These are phyloP conservation scores for Coregonus suidteri DNA, from an alignment of 2,797 vertebrate species.

Conservation along the genomic window DNA sequence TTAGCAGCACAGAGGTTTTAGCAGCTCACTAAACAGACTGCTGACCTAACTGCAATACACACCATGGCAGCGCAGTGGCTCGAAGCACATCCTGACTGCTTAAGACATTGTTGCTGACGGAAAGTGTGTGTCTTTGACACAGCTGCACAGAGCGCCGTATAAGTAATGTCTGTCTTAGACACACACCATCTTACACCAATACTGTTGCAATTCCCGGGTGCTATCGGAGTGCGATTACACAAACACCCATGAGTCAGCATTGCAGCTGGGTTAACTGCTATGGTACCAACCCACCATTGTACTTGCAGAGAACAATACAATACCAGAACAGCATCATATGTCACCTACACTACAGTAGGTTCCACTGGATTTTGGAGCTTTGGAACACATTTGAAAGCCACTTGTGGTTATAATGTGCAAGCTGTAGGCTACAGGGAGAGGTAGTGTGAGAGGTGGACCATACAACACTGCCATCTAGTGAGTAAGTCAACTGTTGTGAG, in stretches of 20 bases:
- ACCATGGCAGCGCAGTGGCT: no score
- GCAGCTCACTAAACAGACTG: no score
- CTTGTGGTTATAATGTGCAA: not conserved
- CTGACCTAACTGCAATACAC: no score
- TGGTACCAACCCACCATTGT: not conserved
- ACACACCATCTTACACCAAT: not conserved
- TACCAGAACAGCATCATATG: not conserved
- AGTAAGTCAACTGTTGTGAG: not conserved
- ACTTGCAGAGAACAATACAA: not conserved
- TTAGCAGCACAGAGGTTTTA: no score
- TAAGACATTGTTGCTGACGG: no score
- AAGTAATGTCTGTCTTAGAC: not conserved
- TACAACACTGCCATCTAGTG: conserved; percentile 42
- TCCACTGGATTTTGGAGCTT: not conserved
- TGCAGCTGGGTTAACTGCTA: conserved; percentile 4
- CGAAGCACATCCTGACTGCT: no score
- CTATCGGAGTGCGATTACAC: not conserved
- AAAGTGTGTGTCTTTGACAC: no score
- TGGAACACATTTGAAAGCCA: not conserved
- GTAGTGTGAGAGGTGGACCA: not conserved
- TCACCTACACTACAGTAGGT: not conserved
- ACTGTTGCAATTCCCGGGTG: not conserved
- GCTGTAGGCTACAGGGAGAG: not conserved
- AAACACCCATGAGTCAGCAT: not conserved
- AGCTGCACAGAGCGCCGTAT: no score